Evolutionary conservation across 2,797 vertebrate genomes (phyloP).

Genomic region (Epinephelus coioides): DNA sequence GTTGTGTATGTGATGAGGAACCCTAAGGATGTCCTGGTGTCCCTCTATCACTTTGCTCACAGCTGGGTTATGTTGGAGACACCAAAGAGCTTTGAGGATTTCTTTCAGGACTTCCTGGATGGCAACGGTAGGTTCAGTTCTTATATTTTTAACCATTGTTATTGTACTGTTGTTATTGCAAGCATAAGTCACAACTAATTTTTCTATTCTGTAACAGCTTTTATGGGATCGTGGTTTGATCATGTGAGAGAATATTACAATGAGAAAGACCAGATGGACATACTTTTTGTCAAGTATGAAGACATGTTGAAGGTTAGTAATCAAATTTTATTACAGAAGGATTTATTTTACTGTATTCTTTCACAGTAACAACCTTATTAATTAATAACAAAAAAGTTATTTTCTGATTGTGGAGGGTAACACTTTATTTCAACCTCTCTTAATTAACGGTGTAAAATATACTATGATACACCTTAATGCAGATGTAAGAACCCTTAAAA

Average conservation of each 20-base stretch:
- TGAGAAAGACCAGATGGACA: neutral
- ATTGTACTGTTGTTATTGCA: no score
- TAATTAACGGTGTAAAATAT: no score
- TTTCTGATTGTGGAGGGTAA: no score
- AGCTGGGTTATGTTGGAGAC: conserved; percentile 4
- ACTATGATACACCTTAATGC: neutral
- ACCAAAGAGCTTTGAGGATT: conserved; percentile 30
- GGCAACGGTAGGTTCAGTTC: conserved; percentile 16
- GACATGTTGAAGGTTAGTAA: neutral
- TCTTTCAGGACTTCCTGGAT: conserved; percentile 41
- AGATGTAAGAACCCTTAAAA: no score
- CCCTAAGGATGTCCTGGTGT: conserved; percentile 43
- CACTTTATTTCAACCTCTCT: no score
- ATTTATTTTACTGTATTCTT: no score
- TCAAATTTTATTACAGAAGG: no score
- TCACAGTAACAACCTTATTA: no score
- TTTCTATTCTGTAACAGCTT: no score
- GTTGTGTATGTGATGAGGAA: conserved; percentile 46
- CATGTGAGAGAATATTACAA: conserved; percentile 4
- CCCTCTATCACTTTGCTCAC: conserved; percentile 26
- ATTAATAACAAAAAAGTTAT: no score
- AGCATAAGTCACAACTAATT: no score
- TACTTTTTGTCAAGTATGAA: neutral
- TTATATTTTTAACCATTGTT: no score
- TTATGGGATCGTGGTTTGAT: neutral